A percentile compares a stretch with the other conserved stretches of the same genome.
Conservation (phyloP, 2,797 vertebrate genomes). For the Phoxinus dragarum region DNA sequence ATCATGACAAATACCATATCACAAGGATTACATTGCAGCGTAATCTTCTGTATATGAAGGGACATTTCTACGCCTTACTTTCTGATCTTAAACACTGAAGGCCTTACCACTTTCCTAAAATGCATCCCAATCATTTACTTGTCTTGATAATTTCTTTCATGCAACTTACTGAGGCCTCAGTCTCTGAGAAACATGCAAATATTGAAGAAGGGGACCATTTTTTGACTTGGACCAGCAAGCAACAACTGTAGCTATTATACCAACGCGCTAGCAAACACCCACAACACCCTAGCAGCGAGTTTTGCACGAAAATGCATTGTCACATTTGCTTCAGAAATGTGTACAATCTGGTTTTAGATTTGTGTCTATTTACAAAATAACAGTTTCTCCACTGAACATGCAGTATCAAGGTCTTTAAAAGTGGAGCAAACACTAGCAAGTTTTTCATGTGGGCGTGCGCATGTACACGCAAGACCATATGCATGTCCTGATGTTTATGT, state of each 20-base stretch:
- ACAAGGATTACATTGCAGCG: not conserved
- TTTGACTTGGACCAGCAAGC: not conserved
- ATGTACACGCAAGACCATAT: constrained; percentile 7
- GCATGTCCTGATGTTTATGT: constrained; percentile 3
- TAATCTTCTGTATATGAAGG: not conserved
- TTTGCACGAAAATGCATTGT: not conserved
- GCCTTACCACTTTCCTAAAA: too few relatives aligned
- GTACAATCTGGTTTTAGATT: not conserved
- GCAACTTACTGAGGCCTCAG: not conserved
- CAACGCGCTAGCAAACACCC: not conserved
- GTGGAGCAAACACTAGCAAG: constrained; percentile 7
- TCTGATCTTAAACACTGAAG: too few relatives aligned
- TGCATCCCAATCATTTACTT: not conserved
- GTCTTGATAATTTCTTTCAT: not conserved
- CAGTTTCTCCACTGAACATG: not conserved
- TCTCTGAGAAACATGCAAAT: not conserved
- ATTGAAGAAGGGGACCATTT: not conserved
- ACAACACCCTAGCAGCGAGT: not conserved
- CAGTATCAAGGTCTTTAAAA: constrained; percentile 12
- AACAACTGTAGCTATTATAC: not conserved
- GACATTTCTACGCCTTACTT: not conserved
- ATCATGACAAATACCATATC: not conserved
- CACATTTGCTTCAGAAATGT: not conserved
- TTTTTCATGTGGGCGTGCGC: constrained; percentile 4
- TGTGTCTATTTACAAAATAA: not conserved